Percentiles rank a stretch among this genome's conserved stretches.
Conservation (phyloP, 2,797 vertebrate genomes). For the Halcyon smyrnensis region DNA sequence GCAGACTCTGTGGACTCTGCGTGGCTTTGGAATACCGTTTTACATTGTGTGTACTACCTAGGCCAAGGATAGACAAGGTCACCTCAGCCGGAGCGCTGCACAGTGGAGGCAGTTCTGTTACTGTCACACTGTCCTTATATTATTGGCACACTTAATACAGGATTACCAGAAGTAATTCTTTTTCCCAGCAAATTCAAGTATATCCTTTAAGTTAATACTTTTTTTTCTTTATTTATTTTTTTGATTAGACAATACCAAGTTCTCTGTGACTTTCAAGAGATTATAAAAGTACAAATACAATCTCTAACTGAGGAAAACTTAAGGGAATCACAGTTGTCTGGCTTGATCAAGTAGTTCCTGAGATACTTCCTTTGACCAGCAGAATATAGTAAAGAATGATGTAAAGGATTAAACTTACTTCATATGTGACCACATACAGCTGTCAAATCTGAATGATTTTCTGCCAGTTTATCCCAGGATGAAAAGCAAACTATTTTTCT, state of each 20-base stretch:
- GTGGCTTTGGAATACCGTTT: conserved; percentile 73
- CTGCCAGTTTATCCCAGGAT: conserved; percentile 9
- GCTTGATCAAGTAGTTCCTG: not conserved
- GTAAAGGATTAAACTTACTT: not conserved
- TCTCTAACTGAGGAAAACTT: not conserved
- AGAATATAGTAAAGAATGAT: not conserved
- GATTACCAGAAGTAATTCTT: not conserved
- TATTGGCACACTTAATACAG: not conserved
- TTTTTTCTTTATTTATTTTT: not conserved
- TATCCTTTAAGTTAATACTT: not conserved
- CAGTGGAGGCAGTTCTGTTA: not conserved
- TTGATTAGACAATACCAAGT: not conserved
- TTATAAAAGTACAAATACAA: not conserved
- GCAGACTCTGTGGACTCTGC: conserved; percentile 71
- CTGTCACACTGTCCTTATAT: not conserved
- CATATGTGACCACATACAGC: not conserved
- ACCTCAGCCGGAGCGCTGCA: not conserved
- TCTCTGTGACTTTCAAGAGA: conserved; percentile 1
- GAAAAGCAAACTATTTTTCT: conserved; percentile 50
- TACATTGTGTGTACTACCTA: conserved; percentile 50
- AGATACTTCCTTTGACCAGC: not conserved
- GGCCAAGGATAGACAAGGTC: conserved; percentile 83
- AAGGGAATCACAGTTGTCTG: not conserved
- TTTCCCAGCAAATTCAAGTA: not conserved
- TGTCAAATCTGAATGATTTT: not conserved